A percentile compares a stretch with the other conserved stretches of the same genome.
Conservation (phyloP, 1,140 invertebrate species). For the Homalodisca vitripennis region DNA sequence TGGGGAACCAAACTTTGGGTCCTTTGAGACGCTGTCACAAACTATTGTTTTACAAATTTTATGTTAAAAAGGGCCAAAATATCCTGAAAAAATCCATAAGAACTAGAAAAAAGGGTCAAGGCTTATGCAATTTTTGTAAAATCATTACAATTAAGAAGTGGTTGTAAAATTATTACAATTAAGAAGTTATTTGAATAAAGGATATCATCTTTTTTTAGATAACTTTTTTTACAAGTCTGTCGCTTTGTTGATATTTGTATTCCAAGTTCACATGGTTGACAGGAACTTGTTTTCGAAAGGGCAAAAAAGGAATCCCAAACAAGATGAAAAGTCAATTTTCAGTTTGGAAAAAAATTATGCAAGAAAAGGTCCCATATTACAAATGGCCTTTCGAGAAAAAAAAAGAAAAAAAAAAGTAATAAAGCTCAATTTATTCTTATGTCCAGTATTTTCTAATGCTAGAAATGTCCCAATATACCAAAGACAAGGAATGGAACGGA, state of each 20-base stretch:
- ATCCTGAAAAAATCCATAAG: neutral
- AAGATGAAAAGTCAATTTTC: neutral
- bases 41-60: slow-evolving; percentile 39
- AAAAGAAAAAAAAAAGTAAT: slow-evolving; percentile 21
- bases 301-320: slow-evolving; percentile 10
- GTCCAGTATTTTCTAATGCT: slow-evolving; percentile 3
- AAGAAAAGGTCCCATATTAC: slow-evolving; percentile 24
- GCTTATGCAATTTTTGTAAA: too few relatives aligned
- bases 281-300: slow-evolving; percentile 12
- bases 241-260: neutral
- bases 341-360: slow-evolving; percentile 5
- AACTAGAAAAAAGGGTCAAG: neutral
- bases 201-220: slow-evolving; percentile 19
- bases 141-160: too few relatives aligned
- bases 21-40: slow-evolving; percentile 33
- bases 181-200: slow-evolving; percentile 18
- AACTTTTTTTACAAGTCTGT: slow-evolving; percentile 11
- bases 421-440: slow-evolving; percentile 14
- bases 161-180: neutral
- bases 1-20: slow-evolving; percentile 40
- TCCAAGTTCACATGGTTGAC: neutral
- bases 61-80: slow-evolving; percentile 36
- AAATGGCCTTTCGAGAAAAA: slow-evolving; percentile 22
- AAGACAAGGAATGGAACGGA: neutral
- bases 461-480: slow-evolving; percentile 15